Conservation (phyloP, 2,113 vertebrate genomes). For the Eidolon helvum region DNA sequence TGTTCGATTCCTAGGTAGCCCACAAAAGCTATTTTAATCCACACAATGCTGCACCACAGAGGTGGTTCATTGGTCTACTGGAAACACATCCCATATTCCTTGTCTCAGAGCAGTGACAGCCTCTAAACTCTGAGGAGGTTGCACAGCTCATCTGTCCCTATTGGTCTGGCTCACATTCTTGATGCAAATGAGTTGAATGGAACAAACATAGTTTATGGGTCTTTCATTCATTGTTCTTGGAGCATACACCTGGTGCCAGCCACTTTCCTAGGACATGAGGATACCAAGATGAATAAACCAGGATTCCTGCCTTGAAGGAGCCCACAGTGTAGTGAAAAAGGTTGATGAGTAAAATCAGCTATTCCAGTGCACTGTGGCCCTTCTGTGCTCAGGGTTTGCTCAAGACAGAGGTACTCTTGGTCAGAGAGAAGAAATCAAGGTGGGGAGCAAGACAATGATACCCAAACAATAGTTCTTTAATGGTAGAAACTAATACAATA, state of each 20-base stretch:
- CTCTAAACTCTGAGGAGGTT: background rate
- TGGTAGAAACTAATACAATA: background rate
- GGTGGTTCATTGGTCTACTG: background rate
- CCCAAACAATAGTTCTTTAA: background rate
- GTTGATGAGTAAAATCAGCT: background rate
- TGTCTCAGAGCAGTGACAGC: background rate
- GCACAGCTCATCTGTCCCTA: background rate
- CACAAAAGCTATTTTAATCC: background rate
- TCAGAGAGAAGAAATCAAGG: background rate
- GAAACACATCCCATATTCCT: background rate
- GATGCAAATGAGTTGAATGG: background rate
- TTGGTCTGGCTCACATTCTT: background rate
- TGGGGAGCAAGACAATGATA: background rate
- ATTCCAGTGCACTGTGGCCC: background rate
- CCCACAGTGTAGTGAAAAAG: background rate
- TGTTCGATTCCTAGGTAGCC: background rate
- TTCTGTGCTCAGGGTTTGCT: background rate
- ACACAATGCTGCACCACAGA: fast-evolving
- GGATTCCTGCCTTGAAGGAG: background rate
- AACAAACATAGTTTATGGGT: too few relatives aligned
- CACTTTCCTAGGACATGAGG: background rate
- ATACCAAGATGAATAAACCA: background rate
- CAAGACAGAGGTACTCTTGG: background rate
- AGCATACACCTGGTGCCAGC: background rate
- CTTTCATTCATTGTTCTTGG: background rate